Base-by-base conservation (phyloP, 23 tunicate genomes). In the Corella eumyota region DNA sequence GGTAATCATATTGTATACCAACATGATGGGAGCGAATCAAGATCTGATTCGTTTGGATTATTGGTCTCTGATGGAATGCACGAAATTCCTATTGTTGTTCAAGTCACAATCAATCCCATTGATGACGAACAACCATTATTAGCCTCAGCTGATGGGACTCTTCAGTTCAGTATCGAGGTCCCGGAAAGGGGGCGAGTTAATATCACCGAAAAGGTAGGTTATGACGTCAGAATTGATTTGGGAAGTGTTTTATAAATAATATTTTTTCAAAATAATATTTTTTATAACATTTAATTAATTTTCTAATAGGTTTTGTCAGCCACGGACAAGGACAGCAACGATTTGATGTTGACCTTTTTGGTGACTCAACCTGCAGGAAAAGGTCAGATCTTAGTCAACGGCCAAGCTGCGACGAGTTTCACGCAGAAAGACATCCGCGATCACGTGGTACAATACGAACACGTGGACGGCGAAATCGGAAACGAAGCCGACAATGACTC, bases 1-100 rank as follows among this genome's bases (percentile, higher is more conserved):
- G 74, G 69, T 0, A 30, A 13, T 25, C 93, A 73, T 32, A 75
- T 83, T 37, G 65, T 64, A 1, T 92, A 76, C 66, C 92, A 76
- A 48, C 97, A 90, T 52, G 51, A 66, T 61, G 91, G 91, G 1
- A 59, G 64, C 45, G 84, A 80, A 64, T 71, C 58, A 19, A 74
- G 72, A 21, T 34, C 60, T 38, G 97, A 90, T 67, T 30, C 31
- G 13, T 80, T 90, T 57, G 58, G 33, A 6, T 34, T 92, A 30
- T 93, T 67, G 25, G 87, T 92, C 31, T 75, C 93, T 27, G 98
- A 92, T 54, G 87, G 93, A 34, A 83, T 92, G 98, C 98, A 92
- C 62, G 60, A 56, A n/a, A 81, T 81, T 29, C 98, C 98, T 4
- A 77, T 92, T 23, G 68, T 58, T 22, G 98, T 92, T 17, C 65